Conservation (phyloP, 2,797 vertebrate species). For the Squalus acanthias region DNA sequence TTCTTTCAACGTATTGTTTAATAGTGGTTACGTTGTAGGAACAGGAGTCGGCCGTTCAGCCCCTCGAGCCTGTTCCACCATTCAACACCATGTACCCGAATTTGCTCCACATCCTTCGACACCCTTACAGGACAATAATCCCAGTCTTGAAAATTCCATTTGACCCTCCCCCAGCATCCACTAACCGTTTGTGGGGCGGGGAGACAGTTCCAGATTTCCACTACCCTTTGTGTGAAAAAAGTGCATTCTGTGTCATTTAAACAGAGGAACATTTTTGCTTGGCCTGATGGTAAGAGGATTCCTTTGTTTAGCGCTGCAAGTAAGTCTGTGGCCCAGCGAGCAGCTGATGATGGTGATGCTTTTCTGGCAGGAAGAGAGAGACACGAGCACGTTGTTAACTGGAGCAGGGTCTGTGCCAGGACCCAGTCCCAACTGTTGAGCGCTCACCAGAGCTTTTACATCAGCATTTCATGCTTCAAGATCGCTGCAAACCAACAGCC, state of each 20-base stretch:
- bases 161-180: too few species aligned
- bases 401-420: neutral
- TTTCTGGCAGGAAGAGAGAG: neutral
- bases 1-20: too few species aligned
- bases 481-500: neutral
- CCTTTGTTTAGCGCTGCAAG: neutral
- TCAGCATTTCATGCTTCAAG: neutral
- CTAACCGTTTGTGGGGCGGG: neutral
- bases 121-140: too few species aligned
- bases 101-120: too few species aligned
- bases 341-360: neutral
- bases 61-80: too few species aligned
- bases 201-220: neutral
- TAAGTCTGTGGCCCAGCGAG: neutral
- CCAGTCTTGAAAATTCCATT: too few species aligned
- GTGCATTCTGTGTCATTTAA: neutral
- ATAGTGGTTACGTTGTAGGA: too few species aligned
- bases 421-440: neutral
- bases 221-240: neutral
- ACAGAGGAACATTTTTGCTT: neutral
- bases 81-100: neutral
- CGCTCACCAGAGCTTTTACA: neutral
- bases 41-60: too few species aligned
- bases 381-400: neutral
- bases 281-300: neutral